Base-by-base conservation (phyloP, 1,140 invertebrate genomes). In the Saccostrea cuccullata region DNA sequence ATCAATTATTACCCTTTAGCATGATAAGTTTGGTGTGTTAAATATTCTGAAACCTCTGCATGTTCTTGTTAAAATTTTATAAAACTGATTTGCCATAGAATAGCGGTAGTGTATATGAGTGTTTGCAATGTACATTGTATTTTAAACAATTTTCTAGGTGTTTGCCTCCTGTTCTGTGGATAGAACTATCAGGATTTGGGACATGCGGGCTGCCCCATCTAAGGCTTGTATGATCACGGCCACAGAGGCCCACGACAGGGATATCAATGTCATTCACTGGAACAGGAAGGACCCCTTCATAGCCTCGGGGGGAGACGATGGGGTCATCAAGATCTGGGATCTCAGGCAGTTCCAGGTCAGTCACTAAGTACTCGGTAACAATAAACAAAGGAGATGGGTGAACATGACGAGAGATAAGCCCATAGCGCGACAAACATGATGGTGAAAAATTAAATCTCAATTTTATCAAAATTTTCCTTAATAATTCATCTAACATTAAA, bases 191-290 rank as follows among this genome's bases (percentile, higher is more conserved):
- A 90, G 95, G 13, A 91, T 96, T 47, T 96, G 95, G 95, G 98
- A 99, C 95, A 97, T 96, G 30, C 96, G 99, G 95, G 97, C 96
- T 30, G 96, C 96, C 77, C 97, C 98, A 0, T 96, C 96, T 70
- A 98, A 98, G 93, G 98, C 98, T 0, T 98, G 98, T 93, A 99
- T 99, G 97, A 93, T 99, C 55, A 98, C 97, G n/a, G 96, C 97
- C 82, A 95, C 96, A 87, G 96, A 98, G 91, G 98, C 98, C 55
- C 99, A 99, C 95, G 95, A 97, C 84, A 97, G 96, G 90, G 99
- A 99, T 96, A 96, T 99, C 0, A 99, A 99, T 96, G 99, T 99
- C 2, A 98, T 99, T 90, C 97, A 97, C 89, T 99, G 99, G 99
- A 99, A 99, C 95, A 96, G 94, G 89, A 97, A 96, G 92, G 98